A percentile compares a stretch with the other conserved stretches of the same genome.
Evolutionary conservation across 2,797 vertebrate genomes (phyloP).

Genomic region (Melanotaenia pygmaea): DNA sequence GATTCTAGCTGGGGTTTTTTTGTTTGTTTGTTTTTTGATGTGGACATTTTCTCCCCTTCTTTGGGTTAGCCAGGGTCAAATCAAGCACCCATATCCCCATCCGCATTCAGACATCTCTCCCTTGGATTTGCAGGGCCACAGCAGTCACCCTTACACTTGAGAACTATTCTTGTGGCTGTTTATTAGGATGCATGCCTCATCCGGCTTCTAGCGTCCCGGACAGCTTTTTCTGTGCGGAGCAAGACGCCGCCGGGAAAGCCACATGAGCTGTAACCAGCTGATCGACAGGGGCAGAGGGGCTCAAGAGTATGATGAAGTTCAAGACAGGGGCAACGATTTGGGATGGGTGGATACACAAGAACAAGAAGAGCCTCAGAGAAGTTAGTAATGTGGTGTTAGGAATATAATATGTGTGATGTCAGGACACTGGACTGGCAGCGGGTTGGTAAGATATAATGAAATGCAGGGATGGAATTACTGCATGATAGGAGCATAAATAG

Average conservation of each 20-base stretch:
- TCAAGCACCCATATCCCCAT: slow-evolving; percentile 3
- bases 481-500: slow-evolving; percentile 41
- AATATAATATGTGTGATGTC: slow-evolving; percentile 74
- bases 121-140: slow-evolving; percentile 19
- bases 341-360: slow-evolving; percentile 59
- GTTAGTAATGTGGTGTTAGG: slow-evolving; percentile 65
- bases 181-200: slow-evolving; percentile 68
- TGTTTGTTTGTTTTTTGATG: background rate
- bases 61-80: slow-evolving; percentile 27
- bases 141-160: background rate
- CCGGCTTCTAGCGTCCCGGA: slow-evolving; percentile 30
- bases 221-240: slow-evolving; percentile 16
- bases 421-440: slow-evolving; percentile 47
- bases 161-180: slow-evolving; percentile 79
- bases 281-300: slow-evolving; percentile 49
- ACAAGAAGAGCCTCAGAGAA: slow-evolving; percentile 43
- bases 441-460: slow-evolving; percentile 43
- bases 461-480: slow-evolving; percentile 64
- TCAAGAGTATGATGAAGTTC: slow-evolving; percentile 50
- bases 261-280: slow-evolving; percentile 57
- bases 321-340: slow-evolving; percentile 44
- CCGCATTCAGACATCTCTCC: slow-evolving; percentile 3
- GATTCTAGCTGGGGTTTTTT: background rate
- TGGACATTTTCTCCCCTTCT: background rate
- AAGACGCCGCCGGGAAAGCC: slow-evolving; percentile 19